phyloP scores from a whole-genome alignment of 2,888 invertebrate species.

The Calameuta filiformis region DNA sequence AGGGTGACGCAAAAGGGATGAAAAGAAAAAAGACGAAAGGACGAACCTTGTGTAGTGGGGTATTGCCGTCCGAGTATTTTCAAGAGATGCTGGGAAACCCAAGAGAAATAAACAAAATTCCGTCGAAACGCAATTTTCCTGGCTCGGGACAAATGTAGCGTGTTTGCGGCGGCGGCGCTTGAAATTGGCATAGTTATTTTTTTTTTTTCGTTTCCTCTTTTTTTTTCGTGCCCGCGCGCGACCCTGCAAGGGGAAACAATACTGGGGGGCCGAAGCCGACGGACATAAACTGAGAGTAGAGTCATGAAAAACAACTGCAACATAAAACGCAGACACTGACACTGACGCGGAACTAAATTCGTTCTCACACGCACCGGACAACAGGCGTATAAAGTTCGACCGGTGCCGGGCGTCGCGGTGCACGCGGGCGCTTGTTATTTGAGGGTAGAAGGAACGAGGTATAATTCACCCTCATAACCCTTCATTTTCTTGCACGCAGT shows the following conservation, averaged over 20 bases:
- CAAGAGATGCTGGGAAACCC: background rate
- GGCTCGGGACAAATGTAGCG: conserved; percentile 24
- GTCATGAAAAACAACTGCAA: conserved; percentile 32
- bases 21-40: background rate
- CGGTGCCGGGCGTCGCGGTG: background rate
- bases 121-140: conserved; percentile 22
- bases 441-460: no score
- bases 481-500: no score
- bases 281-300: conserved; percentile 15
- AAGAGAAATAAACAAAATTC: conserved; percentile 7
- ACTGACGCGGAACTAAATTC: background rate
- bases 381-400: background rate
- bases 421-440: no score
- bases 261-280: conserved; percentile 18
- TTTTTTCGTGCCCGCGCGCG: background rate
- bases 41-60: background rate
- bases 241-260: conserved; percentile 10
- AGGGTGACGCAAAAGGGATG: background rate
- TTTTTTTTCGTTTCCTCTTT: background rate
- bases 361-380: background rate
- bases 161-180: conserved; percentile 9
- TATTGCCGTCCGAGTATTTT: background rate
- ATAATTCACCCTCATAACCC: no score
- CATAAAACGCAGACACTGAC: conserved; percentile 24
- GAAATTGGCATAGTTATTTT: conserved; percentile 20